Evolutionary conservation across 2,797 vertebrate genomes (phyloP).

Genomic region (Sternotherus odoratus): DNA sequence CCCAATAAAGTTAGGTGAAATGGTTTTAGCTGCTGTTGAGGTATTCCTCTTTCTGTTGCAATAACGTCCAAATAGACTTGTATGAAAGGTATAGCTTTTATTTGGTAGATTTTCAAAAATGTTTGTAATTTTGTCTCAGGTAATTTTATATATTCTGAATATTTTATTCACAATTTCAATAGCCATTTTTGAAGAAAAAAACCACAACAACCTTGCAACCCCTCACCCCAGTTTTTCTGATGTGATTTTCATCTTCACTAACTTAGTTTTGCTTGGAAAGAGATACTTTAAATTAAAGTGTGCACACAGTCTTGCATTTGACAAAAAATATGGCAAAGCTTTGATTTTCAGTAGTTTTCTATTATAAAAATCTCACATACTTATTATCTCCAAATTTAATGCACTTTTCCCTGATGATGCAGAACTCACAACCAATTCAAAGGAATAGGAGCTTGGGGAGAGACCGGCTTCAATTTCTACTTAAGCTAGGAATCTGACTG

Average conservation of each 20-base stretch:
- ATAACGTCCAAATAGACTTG: not conserved
- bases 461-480: not conserved
- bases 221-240: not conserved
- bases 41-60: not conserved
- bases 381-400: not conserved
- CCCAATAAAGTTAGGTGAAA: not conserved
- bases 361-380: not conserved
- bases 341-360: not conserved
- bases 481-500: accelerated
- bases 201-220: not conserved
- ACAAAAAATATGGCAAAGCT: not conserved
- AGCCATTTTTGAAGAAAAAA: not conserved
- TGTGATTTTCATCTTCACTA: not conserved
- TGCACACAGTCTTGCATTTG: not conserved
- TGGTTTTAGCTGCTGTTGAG: not conserved
- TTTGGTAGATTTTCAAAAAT: not conserved
- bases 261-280: not conserved
- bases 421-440: not conserved
- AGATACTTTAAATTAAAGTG: not conserved
- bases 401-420: not conserved
- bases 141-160: not conserved
- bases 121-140: not conserved
- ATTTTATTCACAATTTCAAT: not conserved
- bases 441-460: not conserved
- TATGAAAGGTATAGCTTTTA: not conserved